Conservation (phyloP, 2,113 vertebrate species). For the Ardeotis arabs region DNA sequence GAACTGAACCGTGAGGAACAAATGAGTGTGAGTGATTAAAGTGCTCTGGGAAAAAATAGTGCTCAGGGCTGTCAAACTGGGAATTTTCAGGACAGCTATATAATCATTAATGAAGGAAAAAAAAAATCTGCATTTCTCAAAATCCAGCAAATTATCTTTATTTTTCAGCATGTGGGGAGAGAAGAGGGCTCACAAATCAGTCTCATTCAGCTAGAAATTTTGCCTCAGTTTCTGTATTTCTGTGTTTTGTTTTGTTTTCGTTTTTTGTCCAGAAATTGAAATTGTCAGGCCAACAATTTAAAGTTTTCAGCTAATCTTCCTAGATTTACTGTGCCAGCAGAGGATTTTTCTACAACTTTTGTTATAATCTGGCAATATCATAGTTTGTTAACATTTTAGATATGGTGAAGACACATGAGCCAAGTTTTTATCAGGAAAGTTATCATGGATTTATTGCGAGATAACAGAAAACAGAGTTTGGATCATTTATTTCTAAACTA, state of each 20-base stretch:
- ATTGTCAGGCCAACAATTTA: neutral
- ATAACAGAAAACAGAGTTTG: slow-evolving; percentile 21
- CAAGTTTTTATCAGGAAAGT: slow-evolving; percentile 16
- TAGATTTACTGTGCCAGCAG: neutral
- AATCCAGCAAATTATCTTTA: neutral
- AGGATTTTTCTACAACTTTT: neutral
- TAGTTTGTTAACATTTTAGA: neutral
- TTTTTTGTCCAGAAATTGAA: neutral
- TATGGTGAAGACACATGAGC: neutral
- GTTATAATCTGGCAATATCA: neutral
- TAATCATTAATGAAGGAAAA: neutral
- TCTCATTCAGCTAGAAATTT: neutral
- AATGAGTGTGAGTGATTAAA: neutral
- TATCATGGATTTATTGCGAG: neutral
- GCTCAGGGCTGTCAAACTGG: neutral
- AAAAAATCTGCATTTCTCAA: neutral
- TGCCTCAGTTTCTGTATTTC: neutral
- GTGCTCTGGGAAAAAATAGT: neutral
- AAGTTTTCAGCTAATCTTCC: neutral
- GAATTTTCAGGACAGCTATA: neutral
- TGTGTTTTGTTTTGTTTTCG: rapidly evolving
- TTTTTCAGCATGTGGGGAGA: neutral
- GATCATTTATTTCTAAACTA: slow-evolving; percentile 3
- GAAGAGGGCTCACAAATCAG: neutral
- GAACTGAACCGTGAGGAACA: neutral